Conservation (phyloP, 2,797 vertebrate genomes). For the Pempheris klunzingeri region DNA sequence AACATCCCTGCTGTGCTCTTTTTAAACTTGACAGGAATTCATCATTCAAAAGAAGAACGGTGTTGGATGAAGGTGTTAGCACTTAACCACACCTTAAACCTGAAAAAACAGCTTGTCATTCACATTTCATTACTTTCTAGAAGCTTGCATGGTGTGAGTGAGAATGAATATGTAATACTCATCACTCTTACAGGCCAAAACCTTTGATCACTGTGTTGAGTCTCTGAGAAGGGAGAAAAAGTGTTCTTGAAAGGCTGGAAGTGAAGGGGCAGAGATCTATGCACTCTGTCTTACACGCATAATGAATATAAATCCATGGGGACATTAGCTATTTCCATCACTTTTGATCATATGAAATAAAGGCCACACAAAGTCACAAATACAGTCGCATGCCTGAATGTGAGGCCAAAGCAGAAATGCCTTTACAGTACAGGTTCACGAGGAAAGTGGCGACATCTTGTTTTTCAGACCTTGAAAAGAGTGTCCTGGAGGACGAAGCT, state of each 20-base stretch:
- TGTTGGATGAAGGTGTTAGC: not conserved
- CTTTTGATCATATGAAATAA: not conserved
- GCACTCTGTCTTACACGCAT: too few species aligned
- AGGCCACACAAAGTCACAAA: not conserved
- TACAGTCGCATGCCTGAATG: not conserved
- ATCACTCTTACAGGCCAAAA: conserved; percentile 15
- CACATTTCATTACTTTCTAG: conserved; percentile 39
- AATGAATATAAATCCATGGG: not conserved
- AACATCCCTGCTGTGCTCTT: not conserved
- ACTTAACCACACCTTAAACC: conserved; percentile 18
- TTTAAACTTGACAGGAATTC: conserved; percentile 27
- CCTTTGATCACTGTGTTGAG: conserved; percentile 45
- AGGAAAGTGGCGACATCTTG: not conserved
- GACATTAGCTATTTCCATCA: not conserved
- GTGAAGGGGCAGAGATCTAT: conserved; percentile 6
- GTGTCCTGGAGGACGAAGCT: not conserved
- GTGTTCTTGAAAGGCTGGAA: not conserved
- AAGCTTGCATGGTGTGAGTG: conserved; percentile 3
- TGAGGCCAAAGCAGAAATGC: not conserved
- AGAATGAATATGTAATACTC: conserved; percentile 49
- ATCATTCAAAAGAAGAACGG: not conserved
- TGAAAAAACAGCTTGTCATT: conserved; percentile 27
- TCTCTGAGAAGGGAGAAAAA: not conserved
- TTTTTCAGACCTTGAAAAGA: not conserved
- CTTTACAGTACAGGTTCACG: too few species aligned